These are phyloP conservation scores for Theretra japonica DNA, from an alignment of 2,888 invertebrate species.

Conservation along the genomic window DNA sequence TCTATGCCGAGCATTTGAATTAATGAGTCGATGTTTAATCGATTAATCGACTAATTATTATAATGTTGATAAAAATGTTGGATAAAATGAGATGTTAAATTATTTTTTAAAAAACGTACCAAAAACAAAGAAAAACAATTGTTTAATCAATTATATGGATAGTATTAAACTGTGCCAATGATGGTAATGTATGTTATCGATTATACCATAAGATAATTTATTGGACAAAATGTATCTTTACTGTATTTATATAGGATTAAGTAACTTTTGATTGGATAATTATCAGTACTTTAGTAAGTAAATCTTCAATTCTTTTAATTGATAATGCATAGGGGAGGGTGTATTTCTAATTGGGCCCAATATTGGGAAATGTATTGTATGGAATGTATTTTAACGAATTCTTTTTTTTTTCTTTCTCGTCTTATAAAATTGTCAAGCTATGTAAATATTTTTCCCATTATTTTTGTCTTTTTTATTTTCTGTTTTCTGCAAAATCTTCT, in stretches of 20 bases:
- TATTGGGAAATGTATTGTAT: no score
- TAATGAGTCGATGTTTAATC: neutral
- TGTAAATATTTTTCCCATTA: no score
- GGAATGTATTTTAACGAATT: no score
- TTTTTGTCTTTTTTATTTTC: neutral
- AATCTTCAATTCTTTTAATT: neutral
- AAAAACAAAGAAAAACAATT: conserved; percentile 13
- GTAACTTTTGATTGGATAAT: neutral
- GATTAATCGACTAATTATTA: conserved; percentile 7
- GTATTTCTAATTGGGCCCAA: no score
- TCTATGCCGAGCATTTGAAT: neutral
- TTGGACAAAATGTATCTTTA: conserved; percentile 31
- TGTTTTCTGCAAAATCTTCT: neutral
- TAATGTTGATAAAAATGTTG: neutral
- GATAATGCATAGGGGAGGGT: neutral
- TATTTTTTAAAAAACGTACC: conserved; percentile 20
- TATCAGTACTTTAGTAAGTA: neutral
- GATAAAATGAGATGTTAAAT: neutral
- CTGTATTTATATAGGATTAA: conserved; percentile 9
- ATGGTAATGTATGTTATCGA: conserved; percentile 29
- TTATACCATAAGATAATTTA: conserved; percentile 28
- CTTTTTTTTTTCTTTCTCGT: no score
- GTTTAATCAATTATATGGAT: conserved; percentile 28
- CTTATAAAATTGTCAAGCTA: no score
- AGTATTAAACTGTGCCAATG: conserved; percentile 51